Percentiles rank a stretch among this genome's conserved stretches.
These are phyloP conservation scores for Euthynnus affinis DNA, from an alignment of 2,797 vertebrate genomes.

Conservation along the genomic window DNA sequence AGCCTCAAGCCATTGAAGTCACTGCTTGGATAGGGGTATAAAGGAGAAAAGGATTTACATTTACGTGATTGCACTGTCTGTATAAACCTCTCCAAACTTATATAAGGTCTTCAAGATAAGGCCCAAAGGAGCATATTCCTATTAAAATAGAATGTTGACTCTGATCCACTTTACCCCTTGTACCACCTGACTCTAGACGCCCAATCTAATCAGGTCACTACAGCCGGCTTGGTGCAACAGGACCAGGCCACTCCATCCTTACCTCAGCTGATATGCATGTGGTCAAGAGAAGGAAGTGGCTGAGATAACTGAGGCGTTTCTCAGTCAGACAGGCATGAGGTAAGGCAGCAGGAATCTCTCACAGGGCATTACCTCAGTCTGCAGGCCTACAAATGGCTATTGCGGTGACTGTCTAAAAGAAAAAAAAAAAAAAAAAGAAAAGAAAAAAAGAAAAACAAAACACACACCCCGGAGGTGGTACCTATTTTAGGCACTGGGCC, in stretches of 20 bases:
- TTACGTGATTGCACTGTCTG: slow-evolving; percentile 2
- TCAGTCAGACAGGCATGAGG: slow-evolving; percentile 76
- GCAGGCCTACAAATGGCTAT: slow-evolving; percentile 36
- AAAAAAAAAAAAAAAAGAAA: slow-evolving; percentile 3
- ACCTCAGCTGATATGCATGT: slow-evolving; percentile 82
- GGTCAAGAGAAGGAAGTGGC: slow-evolving; percentile 82
- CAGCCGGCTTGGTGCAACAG: slow-evolving; percentile 39
- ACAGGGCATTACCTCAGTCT: slow-evolving; percentile 79
- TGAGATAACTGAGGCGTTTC: slow-evolving; percentile 80
- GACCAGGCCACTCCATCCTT: slow-evolving; percentile 66
- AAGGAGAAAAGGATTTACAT: too few relatives aligned
- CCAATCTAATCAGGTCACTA: slow-evolving; percentile 78
- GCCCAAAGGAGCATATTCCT: slow-evolving; percentile 38
- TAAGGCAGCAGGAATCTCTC: slow-evolving; percentile 81
- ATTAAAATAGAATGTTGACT: slow-evolving; percentile 70
- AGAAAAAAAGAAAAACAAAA: not conserved
- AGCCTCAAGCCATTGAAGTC: not conserved
- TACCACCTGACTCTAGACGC: slow-evolving; percentile 59
- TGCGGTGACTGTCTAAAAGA: slow-evolving; percentile 38
- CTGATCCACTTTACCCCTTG: slow-evolving; percentile 52
- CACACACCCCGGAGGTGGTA: slow-evolving; percentile 55
- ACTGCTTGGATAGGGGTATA: too few relatives aligned
- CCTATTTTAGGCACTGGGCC: slow-evolving; percentile 73
- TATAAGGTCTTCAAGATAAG: slow-evolving; percentile 47
- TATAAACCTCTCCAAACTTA: slow-evolving; percentile 9